Evolutionary conservation across 2,888 invertebrate genomes (phyloP), one percentile per base, ranked within the genome.

Genomic region (Tachina fera): DNA sequence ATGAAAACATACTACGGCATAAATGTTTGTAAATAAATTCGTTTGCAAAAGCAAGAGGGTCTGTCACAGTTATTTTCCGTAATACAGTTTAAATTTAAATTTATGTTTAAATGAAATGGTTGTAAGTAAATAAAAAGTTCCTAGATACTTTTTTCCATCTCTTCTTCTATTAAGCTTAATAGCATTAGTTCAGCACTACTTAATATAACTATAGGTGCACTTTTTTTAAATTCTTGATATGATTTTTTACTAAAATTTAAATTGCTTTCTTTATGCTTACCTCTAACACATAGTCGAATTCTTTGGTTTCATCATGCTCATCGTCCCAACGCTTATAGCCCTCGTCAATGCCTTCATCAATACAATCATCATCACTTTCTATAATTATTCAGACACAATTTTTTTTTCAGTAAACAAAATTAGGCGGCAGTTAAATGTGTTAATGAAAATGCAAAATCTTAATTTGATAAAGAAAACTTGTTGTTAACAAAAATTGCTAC

Each of bases 351-450:
- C 97, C 97, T 88, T 97, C 94, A 93, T 97, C 98, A 91, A 97
- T 97, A 86, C 97, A 97, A 93, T 97, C 97, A 92, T 97, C 97
- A 90, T 97, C 96, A 13, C 95, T 56, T 93, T 96, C 96, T 90
- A 93, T 13, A 90, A 91, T 58, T 9, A 49, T 49, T 49, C 31
- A 67, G 47, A 31, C 31, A 51, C 14, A 47, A 9, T 72, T 45
- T 31, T 51, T 19, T 53, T 41, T 68, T 41, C n/a, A 47, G 31
- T 31, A n/a, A 53, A 63, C 19, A 74, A 19, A 61, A 61, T 19
- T 19, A 5, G 1, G 19, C 22, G 19, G 3, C 49, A 19, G 60
- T 14, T 11, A 49, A 61, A 11, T 61, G 47, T 41, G 60, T 47
- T 60, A 39, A 49, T 39, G 31, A 49, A 41, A 47, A 60, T 58